Conservation (phyloP, 2,113 vertebrate genomes). For the Serinus canaria region DNA sequence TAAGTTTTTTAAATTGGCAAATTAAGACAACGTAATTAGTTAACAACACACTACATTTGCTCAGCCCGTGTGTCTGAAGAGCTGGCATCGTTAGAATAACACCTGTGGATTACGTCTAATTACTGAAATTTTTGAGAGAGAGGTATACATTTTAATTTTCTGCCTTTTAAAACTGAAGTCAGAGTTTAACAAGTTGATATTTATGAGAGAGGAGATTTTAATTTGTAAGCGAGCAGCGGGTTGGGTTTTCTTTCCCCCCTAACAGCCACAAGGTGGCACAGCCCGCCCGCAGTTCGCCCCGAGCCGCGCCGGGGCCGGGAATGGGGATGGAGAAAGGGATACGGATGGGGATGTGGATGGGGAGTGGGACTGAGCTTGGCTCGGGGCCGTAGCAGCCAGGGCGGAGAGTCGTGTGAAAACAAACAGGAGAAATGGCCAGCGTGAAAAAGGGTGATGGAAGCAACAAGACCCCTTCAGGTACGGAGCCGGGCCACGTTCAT, state of each 20-base stretch:
- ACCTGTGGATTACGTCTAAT: slow-evolving; percentile 66
- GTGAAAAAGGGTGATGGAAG: neutral
- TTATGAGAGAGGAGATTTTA: slow-evolving; percentile 26
- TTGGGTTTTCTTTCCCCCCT: neutral
- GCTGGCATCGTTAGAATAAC: slow-evolving; percentile 33
- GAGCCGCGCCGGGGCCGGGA: neutral
- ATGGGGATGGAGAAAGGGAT: too few relatives aligned
- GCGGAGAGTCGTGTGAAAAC: neutral
- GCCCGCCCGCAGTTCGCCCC: neutral
- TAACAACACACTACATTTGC: slow-evolving; percentile 30
- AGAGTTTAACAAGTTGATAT: slow-evolving; percentile 62
- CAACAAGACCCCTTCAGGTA: neutral
- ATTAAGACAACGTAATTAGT: slow-evolving; percentile 57
- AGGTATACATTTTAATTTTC: slow-evolving; percentile 47
- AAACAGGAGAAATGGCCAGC: neutral
- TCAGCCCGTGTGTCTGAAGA: slow-evolving; percentile 10
- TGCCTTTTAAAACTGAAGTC: slow-evolving; percentile 52
- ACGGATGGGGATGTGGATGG: too few relatives aligned
- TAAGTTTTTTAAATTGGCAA: slow-evolving; percentile 51
- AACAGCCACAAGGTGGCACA: slow-evolving; percentile 67
- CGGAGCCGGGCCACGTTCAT: neutral
- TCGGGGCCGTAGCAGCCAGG: neutral
- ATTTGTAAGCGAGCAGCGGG: neutral
- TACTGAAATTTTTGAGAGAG: neutral
- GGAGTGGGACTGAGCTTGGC: neutral